Evolutionary conservation across 2,888 invertebrate species (phyloP), one percentile per base, ranked within the genome.

Genomic region (Monoplex corrugatus): DNA sequence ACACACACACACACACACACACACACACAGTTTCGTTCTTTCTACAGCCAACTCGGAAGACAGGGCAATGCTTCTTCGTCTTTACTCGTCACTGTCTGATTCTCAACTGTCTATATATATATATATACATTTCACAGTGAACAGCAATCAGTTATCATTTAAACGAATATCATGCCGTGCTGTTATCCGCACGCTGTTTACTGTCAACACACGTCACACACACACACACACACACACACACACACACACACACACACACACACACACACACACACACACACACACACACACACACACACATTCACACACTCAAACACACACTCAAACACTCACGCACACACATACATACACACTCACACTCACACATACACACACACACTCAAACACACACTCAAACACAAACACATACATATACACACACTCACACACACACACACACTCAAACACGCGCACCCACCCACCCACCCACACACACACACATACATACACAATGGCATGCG

Each of bases 201-300:
- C n/a, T 13, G 6, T 32, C 75, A 75, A 75, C 6, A 8, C n/a
- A 75, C 6, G 13, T 40, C 78, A 35, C 16, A 78, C 3, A 23
- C 3, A 16, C 63, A 8, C 10, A 23, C 28, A 16, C 63, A 23
- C 16, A 16, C 23, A 16, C 28, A 16, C 23, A 23, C 23, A 16
- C 72, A 72, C 72, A 28, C 82, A 43, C 28, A 1, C n/a, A 40
- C 82, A 75, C 35, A 75, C 75, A 75, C 35, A 75, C 75, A 75
- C 75, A 75, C 75, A 35, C 35, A 35, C 75, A 75, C 35, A 35
- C 75, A 75, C 75, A 75, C 75, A 75, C 75, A 35, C 75, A 35
- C 75, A 35, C 75, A 35, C 75, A 75, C 75, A 75, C 75, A 75
- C 75, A 75, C 75, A 75, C 75, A 75, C 35, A 75, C 75, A 75